phyloP scores from a whole-genome alignment of 2,113 vertebrate genomes.

The Hylia prasina region DNA sequence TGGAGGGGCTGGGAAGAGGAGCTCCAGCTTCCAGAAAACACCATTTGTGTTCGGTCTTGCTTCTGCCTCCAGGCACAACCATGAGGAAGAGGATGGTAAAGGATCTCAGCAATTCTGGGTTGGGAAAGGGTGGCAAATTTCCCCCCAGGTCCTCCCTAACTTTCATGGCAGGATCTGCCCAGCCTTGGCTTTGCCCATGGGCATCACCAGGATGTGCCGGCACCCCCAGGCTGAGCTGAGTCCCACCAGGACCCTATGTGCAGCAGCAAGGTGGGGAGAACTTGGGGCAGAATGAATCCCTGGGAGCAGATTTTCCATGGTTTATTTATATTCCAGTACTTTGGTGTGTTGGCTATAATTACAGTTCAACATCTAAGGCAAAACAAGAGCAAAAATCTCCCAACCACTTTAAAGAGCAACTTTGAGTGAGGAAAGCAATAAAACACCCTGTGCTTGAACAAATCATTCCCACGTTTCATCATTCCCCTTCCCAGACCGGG shows the following conservation, averaged over 20 bases:
- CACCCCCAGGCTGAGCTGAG: not conserved
- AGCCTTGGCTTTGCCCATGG: not conserved
- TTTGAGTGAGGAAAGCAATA: constrained; percentile 46
- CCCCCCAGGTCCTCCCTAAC: not conserved
- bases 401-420: constrained; percentile 60
- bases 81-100: not conserved
- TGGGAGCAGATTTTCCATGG: not conserved
- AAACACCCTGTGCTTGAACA: constrained; percentile 51
- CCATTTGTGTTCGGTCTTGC: not conserved
- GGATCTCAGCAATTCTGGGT: not conserved
- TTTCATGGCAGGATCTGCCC: not conserved
- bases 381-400: constrained; percentile 44
- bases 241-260: rapidly evolving
- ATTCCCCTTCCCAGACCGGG: constrained; percentile 48
- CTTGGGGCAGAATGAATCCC: not conserved
- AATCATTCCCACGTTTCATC: constrained; percentile 64
- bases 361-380: constrained; percentile 55
- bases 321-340: constrained; percentile 32
- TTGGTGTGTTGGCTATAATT: constrained; percentile 31
- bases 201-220: not conserved
- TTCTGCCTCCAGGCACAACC: not conserved
- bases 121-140: not conserved
- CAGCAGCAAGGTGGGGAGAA: not conserved
- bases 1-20: not conserved
- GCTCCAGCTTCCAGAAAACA: not conserved